A percentile compares a stretch with the other conserved stretches of the same genome.
Conservation (phyloP, 2,113 vertebrate genomes). For the Tyto alba region DNA sequence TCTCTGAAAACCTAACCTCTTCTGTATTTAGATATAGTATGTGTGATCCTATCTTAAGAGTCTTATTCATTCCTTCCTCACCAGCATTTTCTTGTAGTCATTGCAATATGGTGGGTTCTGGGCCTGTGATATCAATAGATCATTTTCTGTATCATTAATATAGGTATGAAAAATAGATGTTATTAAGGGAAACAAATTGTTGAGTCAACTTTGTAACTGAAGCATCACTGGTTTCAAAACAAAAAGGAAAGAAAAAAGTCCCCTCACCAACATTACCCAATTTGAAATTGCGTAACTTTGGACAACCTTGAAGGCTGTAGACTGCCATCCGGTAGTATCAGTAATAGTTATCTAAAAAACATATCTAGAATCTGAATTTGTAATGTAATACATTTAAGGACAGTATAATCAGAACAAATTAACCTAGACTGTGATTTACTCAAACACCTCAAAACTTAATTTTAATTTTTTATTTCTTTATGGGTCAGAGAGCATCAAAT, state of each 20-base stretch:
- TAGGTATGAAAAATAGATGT: background rate
- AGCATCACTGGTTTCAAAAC: background rate
- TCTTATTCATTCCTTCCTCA: background rate
- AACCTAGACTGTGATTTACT: background rate
- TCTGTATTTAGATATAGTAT: background rate
- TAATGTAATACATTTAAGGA: background rate
- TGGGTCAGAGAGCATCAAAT: background rate
- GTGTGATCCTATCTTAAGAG: background rate
- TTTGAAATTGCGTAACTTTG: background rate
- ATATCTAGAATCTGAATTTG: background rate
- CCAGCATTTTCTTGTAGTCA: background rate
- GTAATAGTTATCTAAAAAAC: background rate
- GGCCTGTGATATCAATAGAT: background rate
- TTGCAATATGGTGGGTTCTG: background rate
- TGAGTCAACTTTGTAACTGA: background rate
- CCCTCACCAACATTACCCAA: background rate
- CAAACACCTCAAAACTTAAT: background rate
- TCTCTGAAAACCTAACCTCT: background rate
- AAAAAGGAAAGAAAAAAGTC: background rate
- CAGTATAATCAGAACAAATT: background rate
- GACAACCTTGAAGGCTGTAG: background rate
- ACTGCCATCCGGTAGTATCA: background rate
- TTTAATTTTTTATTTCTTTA: background rate
- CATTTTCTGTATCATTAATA: background rate
- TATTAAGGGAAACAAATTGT: background rate